Percentiles rank a stretch among this genome's conserved stretches.
Evolutionary conservation across 2,113 vertebrate species (phyloP).

Genomic region (Zootoca vivipara): DNA sequence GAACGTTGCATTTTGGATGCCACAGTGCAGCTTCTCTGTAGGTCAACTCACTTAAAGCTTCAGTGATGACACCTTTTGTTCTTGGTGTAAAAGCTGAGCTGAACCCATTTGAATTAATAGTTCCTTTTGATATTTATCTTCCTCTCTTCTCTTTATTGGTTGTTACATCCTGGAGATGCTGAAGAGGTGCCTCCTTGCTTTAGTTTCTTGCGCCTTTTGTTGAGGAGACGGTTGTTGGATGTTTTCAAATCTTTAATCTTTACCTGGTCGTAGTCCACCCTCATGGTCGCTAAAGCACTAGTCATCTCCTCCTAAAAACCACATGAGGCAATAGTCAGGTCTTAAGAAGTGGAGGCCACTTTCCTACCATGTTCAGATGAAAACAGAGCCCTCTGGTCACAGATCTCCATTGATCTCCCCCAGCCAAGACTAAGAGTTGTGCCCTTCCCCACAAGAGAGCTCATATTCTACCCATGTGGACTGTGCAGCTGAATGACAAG

Average conservation of each 20-base stretch:
- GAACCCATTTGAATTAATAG: neutral
- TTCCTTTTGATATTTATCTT: slow-evolving; percentile 18
- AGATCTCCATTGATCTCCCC: slow-evolving; percentile 1
- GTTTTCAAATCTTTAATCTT: slow-evolving; percentile 97
- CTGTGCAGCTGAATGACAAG: neutral
- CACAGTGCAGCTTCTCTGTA: slow-evolving; percentile 23
- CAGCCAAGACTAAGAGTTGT: neutral
- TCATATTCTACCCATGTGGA: neutral
- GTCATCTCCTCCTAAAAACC: slow-evolving; percentile 94
- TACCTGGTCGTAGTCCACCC: slow-evolving; percentile 97
- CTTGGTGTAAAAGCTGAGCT: slow-evolving; percentile 1
- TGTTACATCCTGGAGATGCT: slow-evolving; percentile 81
- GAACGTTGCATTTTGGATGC: slow-evolving; percentile 32
- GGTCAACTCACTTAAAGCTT: neutral
- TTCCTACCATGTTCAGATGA: neutral
- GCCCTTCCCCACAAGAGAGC: neutral
- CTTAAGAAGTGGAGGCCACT: no score
- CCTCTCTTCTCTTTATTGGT: slow-evolving; percentile 73
- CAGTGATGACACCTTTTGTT: neutral
- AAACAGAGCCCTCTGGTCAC: neutral
- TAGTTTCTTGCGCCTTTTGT: slow-evolving; percentile 93
- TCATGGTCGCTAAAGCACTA: slow-evolving; percentile 96
- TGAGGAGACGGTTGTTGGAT: slow-evolving; percentile 93
- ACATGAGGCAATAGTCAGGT: slow-evolving; percentile 18
- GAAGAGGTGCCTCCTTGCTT: slow-evolving; percentile 79